Base-by-base conservation (phyloP, 1,140 invertebrate genomes). In the Hesperophylax magnus region DNA sequence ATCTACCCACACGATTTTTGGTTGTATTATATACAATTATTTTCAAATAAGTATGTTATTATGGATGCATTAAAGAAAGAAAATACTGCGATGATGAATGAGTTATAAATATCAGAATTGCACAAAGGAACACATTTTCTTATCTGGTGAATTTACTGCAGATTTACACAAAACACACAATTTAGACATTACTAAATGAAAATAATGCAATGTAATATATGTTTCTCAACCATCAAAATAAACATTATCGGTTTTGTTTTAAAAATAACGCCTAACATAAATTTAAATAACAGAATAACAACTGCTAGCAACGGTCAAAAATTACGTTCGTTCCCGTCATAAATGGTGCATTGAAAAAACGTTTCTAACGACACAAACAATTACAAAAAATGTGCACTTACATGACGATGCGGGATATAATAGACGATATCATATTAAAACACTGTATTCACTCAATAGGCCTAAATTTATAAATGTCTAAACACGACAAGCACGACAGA, bases 351-450 rank as follows among this genome's bases (percentile, higher is more conserved):
- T 31, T 47, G 31, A 81, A 77, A 80, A 39, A 54, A 76, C 61
- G 58, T 61, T 24, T 53, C 63, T 80, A 53, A 83, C 34, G 75
- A 78, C 34, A 77, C 2, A 63, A 34, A 52, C 54, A 67, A 14
- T 24, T 22, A 15, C 34, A 84, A 80, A 82, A 84, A 78, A 58
- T 65, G 63, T 82, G 86, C 91, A 94, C 94, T 94, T 89, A 95
- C 94, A 94, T 94, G 82, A 94, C 92, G 85, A 94, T 86, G 85
- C 94, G 91, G 82, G 94, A 95, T 85, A 95, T 90, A 83, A 94
- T 92, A 80, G 93, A 93, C 76, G 93, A 94, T 91, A 95, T 93
- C 94, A 95, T 94, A 88, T 90, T 92, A 79, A 77, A 60, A 69
- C 83, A 78, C 80, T 61, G 78, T 72, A 85, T 80, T 69, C 72